Base-by-base conservation (phyloP, 2,888 invertebrate genomes). In the Teleogryllus oceanicus region DNA sequence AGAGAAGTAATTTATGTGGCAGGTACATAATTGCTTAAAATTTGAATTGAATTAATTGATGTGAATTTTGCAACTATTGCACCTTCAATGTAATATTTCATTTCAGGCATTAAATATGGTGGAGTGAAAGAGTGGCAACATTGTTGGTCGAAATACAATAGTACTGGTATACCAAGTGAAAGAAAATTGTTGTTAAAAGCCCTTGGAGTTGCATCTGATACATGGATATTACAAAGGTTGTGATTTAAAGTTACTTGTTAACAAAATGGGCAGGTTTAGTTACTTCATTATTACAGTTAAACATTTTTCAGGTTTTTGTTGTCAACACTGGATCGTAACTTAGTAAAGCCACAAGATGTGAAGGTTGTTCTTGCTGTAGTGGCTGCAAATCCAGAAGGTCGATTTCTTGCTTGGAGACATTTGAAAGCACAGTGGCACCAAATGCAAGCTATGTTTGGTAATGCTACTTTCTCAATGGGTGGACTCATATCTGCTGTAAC, bases 141-240 rank as follows among this genome's bases (percentile, higher is more conserved):
- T 83, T 93, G 93, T 84, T 95, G 94, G 93, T 88, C 90, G 2
- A 90, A 91, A 37, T 93, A 94, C 85, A 90, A 91, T 79, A 88
- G 89, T 1, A 92, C 93, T 0, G 89, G 89, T 79, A 89, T 91
- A 81, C 90, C 93, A 0, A 93, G 93, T 82, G 95, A 96, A 84
- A 90, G 92, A 79, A 91, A 91, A 81, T 89, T 93, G 74, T 88
- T 95, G 82, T 88, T 94, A 62, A 89, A 91, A 83, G 92, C 94
- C 1, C 86, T 96, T 81, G 92, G 93, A 0, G 90, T 93, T 62
- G 90, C 94, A 0, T 88, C 89, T 0, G 93, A 95, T 86, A 93
- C 94, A 50, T 96, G 96, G 95, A 89, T 96, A 49, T 89, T 95
- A 74, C 93, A 94, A 85, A 91, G 94, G 91, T 94, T 85, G 37